Percentiles rank a stretch among this genome's conserved stretches.
phyloP scores from a whole-genome alignment of 1,140 invertebrate species.

The Phocides pigmalion region DNA sequence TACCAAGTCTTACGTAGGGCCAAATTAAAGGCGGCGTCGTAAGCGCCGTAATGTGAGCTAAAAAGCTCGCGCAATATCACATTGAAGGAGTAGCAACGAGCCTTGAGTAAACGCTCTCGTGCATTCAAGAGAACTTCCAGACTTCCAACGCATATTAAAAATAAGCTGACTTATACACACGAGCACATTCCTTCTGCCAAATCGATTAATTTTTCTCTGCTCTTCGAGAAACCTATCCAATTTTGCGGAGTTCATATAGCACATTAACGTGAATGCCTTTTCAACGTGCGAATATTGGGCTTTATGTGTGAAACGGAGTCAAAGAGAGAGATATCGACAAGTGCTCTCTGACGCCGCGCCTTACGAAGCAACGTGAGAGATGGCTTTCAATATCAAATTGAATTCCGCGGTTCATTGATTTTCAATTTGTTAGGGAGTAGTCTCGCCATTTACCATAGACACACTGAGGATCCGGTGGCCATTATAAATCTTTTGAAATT shows the following conservation, averaged over 20 bases:
- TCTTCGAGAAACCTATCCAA: constrained; percentile 11
- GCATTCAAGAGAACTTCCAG: not conserved
- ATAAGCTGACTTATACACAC: constrained; percentile 7
- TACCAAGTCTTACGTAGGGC: not conserved
- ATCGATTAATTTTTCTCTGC: constrained; percentile 22
- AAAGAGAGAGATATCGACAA: constrained; percentile 64
- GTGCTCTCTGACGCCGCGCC: constrained; percentile 57
- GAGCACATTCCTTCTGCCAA: constrained; percentile 11
- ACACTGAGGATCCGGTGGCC: constrained; percentile 48
- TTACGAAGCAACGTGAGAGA: constrained; percentile 67
- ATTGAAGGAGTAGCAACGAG: not conserved
- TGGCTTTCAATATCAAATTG: constrained; percentile 86
- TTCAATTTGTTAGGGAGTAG: constrained; percentile 81
- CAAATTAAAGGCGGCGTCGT: constrained; percentile 21
- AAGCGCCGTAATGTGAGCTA: not conserved
- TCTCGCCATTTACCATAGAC: constrained; percentile 68
- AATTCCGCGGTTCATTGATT: constrained; percentile 86
- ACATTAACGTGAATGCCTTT: constrained; percentile 47
- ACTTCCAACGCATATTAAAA: constrained; percentile 11
- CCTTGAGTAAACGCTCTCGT: constrained; percentile 4
- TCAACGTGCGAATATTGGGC: constrained; percentile 50
- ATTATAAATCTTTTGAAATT: constrained; percentile 65
- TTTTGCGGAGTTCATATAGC: constrained; percentile 27
- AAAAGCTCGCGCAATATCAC: constrained; percentile 21
- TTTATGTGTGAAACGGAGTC: constrained; percentile 67